Percentiles rank a stretch among this genome's conserved stretches.
These are phyloP conservation scores for Diceros bicornis DNA, from an alignment of 2,797 vertebrate genomes.

Conservation along the genomic window DNA sequence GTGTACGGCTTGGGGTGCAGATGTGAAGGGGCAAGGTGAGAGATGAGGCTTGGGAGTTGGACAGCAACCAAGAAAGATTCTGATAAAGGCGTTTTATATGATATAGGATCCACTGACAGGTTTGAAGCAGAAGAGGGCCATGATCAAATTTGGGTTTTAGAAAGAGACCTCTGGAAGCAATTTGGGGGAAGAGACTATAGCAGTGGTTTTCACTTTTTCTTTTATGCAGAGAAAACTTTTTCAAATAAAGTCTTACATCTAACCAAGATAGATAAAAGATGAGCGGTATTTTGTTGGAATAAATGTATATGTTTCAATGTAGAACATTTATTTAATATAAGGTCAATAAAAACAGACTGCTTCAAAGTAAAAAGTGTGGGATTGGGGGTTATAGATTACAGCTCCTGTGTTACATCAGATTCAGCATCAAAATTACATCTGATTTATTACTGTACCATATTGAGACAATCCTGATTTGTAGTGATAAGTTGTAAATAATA, in stretches of 20 bases:
- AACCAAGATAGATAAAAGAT: slow-evolving; percentile 19
- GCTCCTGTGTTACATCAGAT: neutral
- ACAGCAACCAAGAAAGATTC: neutral
- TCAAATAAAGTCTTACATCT: slow-evolving; percentile 4
- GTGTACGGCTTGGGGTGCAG: neutral
- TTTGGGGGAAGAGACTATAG: slow-evolving; percentile 21
- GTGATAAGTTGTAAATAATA: slow-evolving; percentile 42
- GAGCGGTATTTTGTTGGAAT: slow-evolving; percentile 49
- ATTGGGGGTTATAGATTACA: neutral
- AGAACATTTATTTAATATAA: slow-evolving; percentile 33
- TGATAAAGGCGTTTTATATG: neutral
- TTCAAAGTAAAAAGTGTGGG: slow-evolving; percentile 37
- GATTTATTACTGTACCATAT: neutral
- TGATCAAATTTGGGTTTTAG: slow-evolving; percentile 52
- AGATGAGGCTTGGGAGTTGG: neutral
- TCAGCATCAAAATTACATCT: slow-evolving; percentile 29
- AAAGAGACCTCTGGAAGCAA: slow-evolving; percentile 29
- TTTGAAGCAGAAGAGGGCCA: slow-evolving; percentile 52
- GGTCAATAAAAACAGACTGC: slow-evolving; percentile 11
- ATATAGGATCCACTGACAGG: neutral
- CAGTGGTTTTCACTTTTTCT: slow-evolving; percentile 21
- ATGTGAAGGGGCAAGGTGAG: neutral
- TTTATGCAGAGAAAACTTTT: slow-evolving; percentile 28
- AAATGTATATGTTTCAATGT: slow-evolving; percentile 48
- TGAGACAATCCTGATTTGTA: slow-evolving; percentile 44